Base-by-base conservation (phyloP, 2,797 vertebrate species). In the Poecilia wingei region DNA sequence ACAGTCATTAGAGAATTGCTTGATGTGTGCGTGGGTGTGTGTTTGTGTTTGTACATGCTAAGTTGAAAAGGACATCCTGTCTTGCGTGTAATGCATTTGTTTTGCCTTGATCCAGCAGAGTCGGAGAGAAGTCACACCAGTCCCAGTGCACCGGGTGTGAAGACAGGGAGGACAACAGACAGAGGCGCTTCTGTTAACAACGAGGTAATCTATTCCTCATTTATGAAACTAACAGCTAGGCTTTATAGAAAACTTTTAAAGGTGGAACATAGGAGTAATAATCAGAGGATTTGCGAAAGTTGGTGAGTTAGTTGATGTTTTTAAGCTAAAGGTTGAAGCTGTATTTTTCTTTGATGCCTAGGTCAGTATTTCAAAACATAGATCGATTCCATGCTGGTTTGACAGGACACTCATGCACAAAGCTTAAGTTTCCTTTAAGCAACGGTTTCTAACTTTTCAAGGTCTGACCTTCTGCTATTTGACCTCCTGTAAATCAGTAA, bases 71-170 rank as follows among this genome's bases (percentile, higher is more conserved):
- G 73, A 74, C 74, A 66, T 68, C 20, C 33, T 51, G 83, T 77
- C 43, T 76, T 78, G 72, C 66, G 16, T 78, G 47, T 53, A 68
- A 66, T 70, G 79, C 39, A 71, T 81, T 87, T 94, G 91, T 94
- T 94, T 93, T 92, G 86, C 80, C 82, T 86, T 86, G 25, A 90
- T 59, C 87, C 91, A 89, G 86, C 78, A 74, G 89, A 86, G 49
- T 79, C 39, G 74, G 83, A 86, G 78, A 86, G 78, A 84, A 85
- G 92, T 83, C 82, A 82, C 73, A 41, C 22, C 76, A 16, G 84
- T 79, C 69, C 39, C 0, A 51, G 72, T 9, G 31, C 87, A 72
- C 51, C 28, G 45, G 82, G 79, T 64, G 82, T 69, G 71, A 92
- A 74, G 89, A 89, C 87, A 28, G 79, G 86, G 90, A 72, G 75